Evolutionary conservation across 2,113 vertebrate species (phyloP).

Genomic region (Python bivittatus): DNA sequence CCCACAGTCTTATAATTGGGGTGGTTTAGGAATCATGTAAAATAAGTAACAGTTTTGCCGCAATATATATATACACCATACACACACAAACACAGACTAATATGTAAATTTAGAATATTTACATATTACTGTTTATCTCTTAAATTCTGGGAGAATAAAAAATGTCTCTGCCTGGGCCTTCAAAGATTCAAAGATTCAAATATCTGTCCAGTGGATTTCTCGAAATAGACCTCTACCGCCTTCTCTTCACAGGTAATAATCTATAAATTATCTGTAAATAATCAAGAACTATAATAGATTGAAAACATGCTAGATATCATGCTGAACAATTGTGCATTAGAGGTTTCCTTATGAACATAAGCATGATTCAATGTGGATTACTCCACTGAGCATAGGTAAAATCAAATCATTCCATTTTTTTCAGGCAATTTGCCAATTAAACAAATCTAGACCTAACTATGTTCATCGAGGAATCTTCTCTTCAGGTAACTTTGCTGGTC

Average conservation of each 20-base stretch:
- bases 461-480: not conserved
- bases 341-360: not conserved
- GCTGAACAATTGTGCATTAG: not conserved
- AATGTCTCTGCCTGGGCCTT: not conserved
- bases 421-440: constrained; percentile 16
- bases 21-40: too few relatives aligned
- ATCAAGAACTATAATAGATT: not conserved
- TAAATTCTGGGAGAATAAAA: not conserved
- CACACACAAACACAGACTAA: not conserved
- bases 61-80: too few relatives aligned
- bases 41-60: too few relatives aligned
- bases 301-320: not conserved
- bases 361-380: not conserved
- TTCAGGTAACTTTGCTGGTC: not conserved
- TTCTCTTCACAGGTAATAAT: not conserved
- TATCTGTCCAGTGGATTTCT: not conserved
- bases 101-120: not conserved
- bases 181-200: not conserved
- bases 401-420: too few relatives aligned
- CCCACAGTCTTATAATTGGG: too few relatives aligned
- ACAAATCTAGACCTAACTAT: constrained; percentile 45
- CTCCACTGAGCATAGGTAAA: too few relatives aligned
- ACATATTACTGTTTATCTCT: not conserved
- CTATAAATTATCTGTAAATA: not conserved
- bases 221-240: not conserved